These are phyloP conservation scores for Heliconius sara DNA, from an alignment of 2,888 invertebrate genomes.

Conservation along the genomic window DNA sequence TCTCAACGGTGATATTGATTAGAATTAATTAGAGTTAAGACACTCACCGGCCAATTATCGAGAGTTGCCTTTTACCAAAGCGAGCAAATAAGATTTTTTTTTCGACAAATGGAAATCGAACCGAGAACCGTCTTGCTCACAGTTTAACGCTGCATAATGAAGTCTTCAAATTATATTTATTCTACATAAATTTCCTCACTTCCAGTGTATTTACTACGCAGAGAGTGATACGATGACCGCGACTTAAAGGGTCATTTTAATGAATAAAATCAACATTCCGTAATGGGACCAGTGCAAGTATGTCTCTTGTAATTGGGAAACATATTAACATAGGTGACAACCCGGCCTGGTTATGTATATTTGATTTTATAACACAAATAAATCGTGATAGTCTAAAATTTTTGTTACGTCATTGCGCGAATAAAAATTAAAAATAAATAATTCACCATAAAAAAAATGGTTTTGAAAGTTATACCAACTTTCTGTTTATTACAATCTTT, in stretches of 20 bases:
- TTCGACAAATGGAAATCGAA: background rate
- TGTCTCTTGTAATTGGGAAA: conserved; percentile 51
- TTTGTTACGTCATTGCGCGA: background rate
- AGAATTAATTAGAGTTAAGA: background rate
- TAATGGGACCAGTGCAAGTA: conserved; percentile 42
- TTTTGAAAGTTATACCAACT: too few species aligned
- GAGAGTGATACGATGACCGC: conserved; percentile 20
- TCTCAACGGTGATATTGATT: background rate
- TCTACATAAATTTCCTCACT: background rate
- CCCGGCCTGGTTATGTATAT: conserved; percentile 47
- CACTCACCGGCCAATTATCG: background rate
- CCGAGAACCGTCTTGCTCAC: background rate
- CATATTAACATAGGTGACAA: conserved; percentile 54
- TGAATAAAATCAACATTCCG: conserved; percentile 44
- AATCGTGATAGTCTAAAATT: background rate
- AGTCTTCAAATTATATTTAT: background rate
- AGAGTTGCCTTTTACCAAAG: background rate
- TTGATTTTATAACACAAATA: background rate
- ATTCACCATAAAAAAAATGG: too few species aligned
- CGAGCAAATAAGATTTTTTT: background rate
- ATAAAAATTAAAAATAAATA: too few species aligned
- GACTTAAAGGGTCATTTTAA: conserved; percentile 39
- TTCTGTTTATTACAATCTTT: too few species aligned
- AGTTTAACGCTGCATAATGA: background rate
- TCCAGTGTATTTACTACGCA: background rate